Conservation (phyloP, 2,113 vertebrate species). For the Gulo gulo region DNA sequence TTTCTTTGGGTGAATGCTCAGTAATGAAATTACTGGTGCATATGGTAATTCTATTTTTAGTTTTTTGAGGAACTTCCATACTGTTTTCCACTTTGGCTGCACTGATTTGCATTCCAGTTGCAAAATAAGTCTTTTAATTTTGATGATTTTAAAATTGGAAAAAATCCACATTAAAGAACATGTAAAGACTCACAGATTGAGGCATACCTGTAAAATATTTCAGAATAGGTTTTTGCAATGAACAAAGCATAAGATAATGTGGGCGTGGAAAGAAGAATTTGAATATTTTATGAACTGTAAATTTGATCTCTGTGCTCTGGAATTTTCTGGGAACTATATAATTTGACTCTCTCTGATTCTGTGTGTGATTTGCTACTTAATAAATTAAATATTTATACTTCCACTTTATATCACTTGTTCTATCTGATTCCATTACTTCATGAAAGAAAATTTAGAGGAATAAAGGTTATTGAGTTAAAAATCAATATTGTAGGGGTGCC, state of each 20-base stretch:
- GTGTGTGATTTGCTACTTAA: background rate
- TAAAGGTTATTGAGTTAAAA: background rate
- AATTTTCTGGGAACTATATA: background rate
- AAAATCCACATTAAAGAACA: background rate
- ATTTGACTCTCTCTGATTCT: background rate
- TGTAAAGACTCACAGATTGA: background rate
- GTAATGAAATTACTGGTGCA: background rate
- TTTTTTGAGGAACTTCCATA: background rate
- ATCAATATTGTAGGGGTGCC: background rate
- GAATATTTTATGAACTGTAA: background rate
- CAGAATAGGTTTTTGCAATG: background rate
- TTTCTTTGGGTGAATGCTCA: background rate
- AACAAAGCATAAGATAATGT: background rate
- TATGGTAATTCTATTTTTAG: background rate
- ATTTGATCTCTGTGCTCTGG: background rate
- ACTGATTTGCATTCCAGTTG: background rate
- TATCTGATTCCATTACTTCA: background rate
- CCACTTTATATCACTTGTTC: background rate
- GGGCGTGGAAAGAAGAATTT: background rate
- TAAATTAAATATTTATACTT: background rate
- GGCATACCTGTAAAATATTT: background rate
- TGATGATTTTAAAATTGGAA: background rate
- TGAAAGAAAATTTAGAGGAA: background rate
- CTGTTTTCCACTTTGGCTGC: background rate
- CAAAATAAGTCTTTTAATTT: background rate